Percentiles rank a stretch among this genome's conserved stretches.
phyloP scores from a whole-genome alignment of 2,113 vertebrate species.

The Thymallus thymallus region DNA sequence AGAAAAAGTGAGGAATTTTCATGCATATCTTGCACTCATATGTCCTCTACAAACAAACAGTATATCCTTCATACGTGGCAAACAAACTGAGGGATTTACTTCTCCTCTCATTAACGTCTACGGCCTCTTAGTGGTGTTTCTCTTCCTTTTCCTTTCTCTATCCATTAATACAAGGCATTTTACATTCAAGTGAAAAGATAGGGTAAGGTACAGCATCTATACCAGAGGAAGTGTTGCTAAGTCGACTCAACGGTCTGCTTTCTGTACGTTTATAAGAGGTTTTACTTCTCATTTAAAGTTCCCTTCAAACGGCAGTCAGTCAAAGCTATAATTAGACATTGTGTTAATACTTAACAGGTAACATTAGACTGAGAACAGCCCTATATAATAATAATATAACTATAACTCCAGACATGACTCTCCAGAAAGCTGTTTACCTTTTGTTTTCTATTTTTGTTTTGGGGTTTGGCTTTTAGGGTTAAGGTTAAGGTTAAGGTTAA shows the following conservation, averaged over 20 bases:
- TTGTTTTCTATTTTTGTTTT: conserved; percentile 69
- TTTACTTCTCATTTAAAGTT: conserved; percentile 66
- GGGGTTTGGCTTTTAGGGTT: conserved; percentile 43
- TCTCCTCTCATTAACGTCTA: conserved; percentile 62
- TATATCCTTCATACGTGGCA: conserved; percentile 43
- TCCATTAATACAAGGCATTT: conserved; percentile 68
- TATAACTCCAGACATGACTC: too few species aligned
- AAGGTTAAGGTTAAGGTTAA: too few species aligned
- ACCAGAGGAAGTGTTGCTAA: conserved; percentile 36
- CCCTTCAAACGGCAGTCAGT: conserved; percentile 68
- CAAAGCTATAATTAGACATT: conserved; percentile 78
- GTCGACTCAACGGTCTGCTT: conserved; percentile 48
- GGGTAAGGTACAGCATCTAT: conserved; percentile 54
- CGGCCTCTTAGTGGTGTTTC: conserved; percentile 39
- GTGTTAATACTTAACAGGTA: conserved; percentile 66
- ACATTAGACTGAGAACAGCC: too few species aligned
- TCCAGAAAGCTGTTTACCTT: conserved; percentile 73
- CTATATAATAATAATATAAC: too few species aligned
- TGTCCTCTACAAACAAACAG: not conserved
- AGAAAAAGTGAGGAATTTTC: not conserved
- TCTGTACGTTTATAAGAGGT: conserved; percentile 24
- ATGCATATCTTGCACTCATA: not conserved
- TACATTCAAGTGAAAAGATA: conserved; percentile 67
- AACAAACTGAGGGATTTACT: conserved; percentile 40
- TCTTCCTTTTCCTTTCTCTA: conserved; percentile 62